Evolutionary conservation across 30 jellyfish, hydroid and myxozoan species (phyloP).

Genomic region (Hydractinia symbiolongicarpus): DNA sequence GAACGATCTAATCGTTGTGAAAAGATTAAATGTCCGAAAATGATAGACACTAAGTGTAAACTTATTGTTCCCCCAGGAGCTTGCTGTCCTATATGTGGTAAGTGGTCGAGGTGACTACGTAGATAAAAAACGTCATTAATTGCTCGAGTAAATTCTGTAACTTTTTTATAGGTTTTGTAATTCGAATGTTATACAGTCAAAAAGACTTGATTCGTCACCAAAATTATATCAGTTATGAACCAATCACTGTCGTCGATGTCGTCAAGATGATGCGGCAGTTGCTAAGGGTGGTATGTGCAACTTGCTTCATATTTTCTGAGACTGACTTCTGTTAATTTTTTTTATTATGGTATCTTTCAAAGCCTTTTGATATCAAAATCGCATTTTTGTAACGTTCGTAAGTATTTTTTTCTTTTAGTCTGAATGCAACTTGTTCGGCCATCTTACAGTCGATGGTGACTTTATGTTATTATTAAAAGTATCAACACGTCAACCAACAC

Average conservation of each 20-base stretch:
- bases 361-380: too few relatives aligned
- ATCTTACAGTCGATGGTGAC: slow-evolving; percentile 68
- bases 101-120: background rate
- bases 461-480: slow-evolving; percentile 41
- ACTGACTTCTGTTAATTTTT: too few relatives aligned
- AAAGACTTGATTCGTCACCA: slow-evolving; percentile 43
- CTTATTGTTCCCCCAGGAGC: slow-evolving; percentile 48
- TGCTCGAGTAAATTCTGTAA: background rate
- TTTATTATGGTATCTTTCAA: too few relatives aligned
- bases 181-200: slow-evolving; percentile 65
- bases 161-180: slow-evolving; percentile 42
- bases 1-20: slow-evolving; percentile 50
- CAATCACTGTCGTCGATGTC: slow-evolving; percentile 50
- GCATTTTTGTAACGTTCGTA: too few relatives aligned
- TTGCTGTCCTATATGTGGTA: slow-evolving; percentile 85
- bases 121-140: too few relatives aligned
- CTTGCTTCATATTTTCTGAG: too few relatives aligned
- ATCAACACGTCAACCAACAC: background rate
- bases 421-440: slow-evolving; percentile 56
- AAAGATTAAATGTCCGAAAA: slow-evolving; percentile 35
- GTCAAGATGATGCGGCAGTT: slow-evolving; percentile 43
- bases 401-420: slow-evolving; percentile 40
- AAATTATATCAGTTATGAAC: slow-evolving; percentile 41
- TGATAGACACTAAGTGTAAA: slow-evolving; percentile 18
- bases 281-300: slow-evolving; percentile 45